Conservation (phyloP, 92 coral and sea anemone species). For the Actinostola sp. region DNA sequence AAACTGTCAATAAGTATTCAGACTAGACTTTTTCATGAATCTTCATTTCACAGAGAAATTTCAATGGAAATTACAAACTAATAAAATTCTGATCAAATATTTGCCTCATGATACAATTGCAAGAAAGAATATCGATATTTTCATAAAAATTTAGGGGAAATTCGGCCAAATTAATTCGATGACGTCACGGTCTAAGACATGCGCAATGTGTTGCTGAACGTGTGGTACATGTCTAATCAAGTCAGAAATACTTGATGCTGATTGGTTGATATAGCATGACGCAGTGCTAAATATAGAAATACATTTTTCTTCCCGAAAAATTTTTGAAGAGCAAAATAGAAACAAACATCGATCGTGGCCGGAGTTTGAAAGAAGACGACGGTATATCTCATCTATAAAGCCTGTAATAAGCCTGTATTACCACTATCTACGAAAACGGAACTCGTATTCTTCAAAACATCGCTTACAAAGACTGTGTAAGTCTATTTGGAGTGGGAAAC, state of each 20-base stretch:
- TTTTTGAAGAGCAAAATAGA: slow-evolving; percentile 39
- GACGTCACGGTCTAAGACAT: slow-evolving; percentile 28
- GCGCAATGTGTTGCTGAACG: slow-evolving; percentile 19
- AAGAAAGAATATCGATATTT: neutral
- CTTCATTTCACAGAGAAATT: neutral
- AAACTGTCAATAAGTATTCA: slow-evolving; percentile 5
- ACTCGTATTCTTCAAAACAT: neutral
- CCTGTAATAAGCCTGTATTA: neutral
- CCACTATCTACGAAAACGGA: neutral
- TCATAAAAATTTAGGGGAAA: neutral
- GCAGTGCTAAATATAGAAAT: slow-evolving; percentile 76
- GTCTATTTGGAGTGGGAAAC: neutral
- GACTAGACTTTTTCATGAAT: slow-evolving; percentile 10
- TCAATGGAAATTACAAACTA: neutral
- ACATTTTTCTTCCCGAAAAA: slow-evolving; percentile 44
- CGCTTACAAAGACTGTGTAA: neutral
- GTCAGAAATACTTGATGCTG: slow-evolving; percentile 43
- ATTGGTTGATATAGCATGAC: slow-evolving; percentile 63
- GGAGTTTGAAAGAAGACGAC: slow-evolving; percentile 9
- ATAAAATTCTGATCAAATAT: too few relatives aligned
- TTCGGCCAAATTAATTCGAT: slow-evolving; percentile 7
- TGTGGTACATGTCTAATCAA: slow-evolving; percentile 70
- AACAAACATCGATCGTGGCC: slow-evolving; percentile 28
- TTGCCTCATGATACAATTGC: neutral
- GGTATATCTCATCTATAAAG: slow-evolving; percentile 2